A percentile compares a stretch with the other conserved stretches of the same genome.
Conservation (phyloP, 2,888 invertebrate species). For the Molorchus minor region DNA sequence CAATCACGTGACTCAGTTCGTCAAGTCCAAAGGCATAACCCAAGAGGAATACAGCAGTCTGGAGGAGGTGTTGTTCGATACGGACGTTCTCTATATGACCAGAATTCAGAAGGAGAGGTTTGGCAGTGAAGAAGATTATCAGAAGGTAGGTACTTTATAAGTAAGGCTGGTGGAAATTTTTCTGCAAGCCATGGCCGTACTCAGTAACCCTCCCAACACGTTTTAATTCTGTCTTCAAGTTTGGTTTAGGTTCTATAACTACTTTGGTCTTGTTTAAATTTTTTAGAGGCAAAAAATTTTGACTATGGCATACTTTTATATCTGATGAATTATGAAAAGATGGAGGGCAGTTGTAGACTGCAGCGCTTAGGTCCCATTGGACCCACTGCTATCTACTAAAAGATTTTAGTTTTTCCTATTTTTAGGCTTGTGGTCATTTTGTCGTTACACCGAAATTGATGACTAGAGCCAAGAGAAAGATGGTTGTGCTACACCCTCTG, state of each 20-base stretch:
- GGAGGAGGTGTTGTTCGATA: constrained; percentile 88
- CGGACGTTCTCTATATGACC: constrained; percentile 98
- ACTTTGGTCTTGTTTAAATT: no score
- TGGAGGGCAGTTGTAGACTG: no score
- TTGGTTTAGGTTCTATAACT: no score
- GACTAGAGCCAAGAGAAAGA: constrained; percentile 91
- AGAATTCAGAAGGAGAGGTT: constrained; percentile 97
- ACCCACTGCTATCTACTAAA: background rate
- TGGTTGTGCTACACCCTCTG: constrained; percentile 97
- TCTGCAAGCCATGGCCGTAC: no score
- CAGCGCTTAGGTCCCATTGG: no score
- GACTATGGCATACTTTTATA: no score
- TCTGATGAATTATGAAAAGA: no score
- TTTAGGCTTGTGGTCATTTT: constrained; percentile 85
- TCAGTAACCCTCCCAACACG: no score
- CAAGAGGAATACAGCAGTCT: constrained; percentile 79
- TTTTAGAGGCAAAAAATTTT: no score
- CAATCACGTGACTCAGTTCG: constrained; percentile 80
- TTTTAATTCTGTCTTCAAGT: no score
- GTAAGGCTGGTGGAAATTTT: no score
- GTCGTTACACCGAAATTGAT: constrained; percentile 95
- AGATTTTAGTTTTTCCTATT: constrained; percentile 39
- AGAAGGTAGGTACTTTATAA: constrained; percentile 80
- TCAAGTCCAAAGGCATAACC: constrained; percentile 78
- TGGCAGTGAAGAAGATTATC: constrained; percentile 81